A percentile compares a stretch with the other conserved stretches of the same genome.
These are phyloP conservation scores for Speoplatyrhinus poulsoni DNA, from an alignment of 2,113 vertebrate genomes.

Conservation along the genomic window DNA sequence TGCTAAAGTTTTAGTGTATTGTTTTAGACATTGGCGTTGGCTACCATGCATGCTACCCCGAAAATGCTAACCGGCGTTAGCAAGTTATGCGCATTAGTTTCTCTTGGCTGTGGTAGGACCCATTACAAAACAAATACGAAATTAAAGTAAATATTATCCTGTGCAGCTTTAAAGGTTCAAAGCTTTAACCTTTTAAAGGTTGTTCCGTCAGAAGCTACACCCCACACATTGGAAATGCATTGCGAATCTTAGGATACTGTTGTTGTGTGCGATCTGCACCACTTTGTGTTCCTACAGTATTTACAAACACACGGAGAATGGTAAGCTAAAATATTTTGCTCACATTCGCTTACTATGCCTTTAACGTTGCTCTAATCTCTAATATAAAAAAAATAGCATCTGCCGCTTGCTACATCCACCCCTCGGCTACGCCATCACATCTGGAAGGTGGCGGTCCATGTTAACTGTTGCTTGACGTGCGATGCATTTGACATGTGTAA, in stretches of 20 bases:
- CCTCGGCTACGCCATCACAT: slow-evolving; percentile 49
- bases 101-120: not conserved
- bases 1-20: not conserved
- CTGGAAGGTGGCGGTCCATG: slow-evolving; percentile 60
- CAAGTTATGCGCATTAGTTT: too few relatives aligned
- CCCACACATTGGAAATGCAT: too few relatives aligned
- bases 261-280: too few relatives aligned
- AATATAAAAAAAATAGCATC: slow-evolving; percentile 4
- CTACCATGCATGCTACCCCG: too few relatives aligned
- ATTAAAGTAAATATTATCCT: not conserved
- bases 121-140: not conserved
- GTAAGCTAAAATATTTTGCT: too few relatives aligned
- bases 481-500: slow-evolving; percentile 50
- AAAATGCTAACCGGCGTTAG: too few relatives aligned
- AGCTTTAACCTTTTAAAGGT: too few relatives aligned
- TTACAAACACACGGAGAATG: not conserved
- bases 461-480: slow-evolving; percentile 54
- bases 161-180: not conserved
- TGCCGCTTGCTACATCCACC: slow-evolving; percentile 32
- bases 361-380: not conserved
- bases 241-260: too few relatives aligned
- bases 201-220: too few relatives aligned
- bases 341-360: too few relatives aligned
- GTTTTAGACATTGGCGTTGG: not conserved
- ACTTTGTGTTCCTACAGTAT: too few relatives aligned